These are phyloP conservation scores for Phaethornis superciliosus DNA, from an alignment of 2,113 vertebrate species.

Conservation along the genomic window DNA sequence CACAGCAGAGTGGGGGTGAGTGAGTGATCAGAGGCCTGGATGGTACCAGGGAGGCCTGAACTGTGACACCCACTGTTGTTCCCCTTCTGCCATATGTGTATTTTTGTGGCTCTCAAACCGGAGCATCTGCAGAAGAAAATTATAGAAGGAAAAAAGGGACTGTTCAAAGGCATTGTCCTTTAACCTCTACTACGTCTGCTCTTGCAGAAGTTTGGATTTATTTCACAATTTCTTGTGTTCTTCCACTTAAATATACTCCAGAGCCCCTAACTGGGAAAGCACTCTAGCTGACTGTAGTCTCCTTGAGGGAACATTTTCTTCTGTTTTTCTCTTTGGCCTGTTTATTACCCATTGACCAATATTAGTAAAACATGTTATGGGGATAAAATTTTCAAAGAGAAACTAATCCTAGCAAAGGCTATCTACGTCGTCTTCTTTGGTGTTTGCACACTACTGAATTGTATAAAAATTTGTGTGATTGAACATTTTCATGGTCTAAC, in stretches of 20 bases:
- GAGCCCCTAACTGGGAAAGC: neutral
- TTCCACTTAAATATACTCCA: neutral
- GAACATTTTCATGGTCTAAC: neutral
- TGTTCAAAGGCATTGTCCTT: neutral
- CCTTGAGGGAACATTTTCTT: neutral
- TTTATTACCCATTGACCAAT: neutral
- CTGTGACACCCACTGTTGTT: neutral
- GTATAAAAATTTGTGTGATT: neutral
- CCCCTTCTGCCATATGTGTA: neutral
- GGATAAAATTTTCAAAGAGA: neutral
- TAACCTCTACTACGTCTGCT: neutral
- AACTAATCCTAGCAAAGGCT: neutral
- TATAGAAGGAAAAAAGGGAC: neutral
- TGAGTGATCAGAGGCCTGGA: too few species aligned
- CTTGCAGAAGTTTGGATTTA: neutral
- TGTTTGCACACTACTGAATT: neutral
- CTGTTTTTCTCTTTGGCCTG: neutral
- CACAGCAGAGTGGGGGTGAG: too few species aligned
- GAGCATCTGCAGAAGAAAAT: neutral
- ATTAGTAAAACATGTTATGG: neutral
- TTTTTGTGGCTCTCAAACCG: neutral
- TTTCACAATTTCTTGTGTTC: neutral
- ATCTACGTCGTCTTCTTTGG: neutral
- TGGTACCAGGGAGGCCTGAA: too few species aligned
- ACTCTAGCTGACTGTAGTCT: neutral